Evolutionary conservation across 1,140 invertebrate species (phyloP).

Genomic region (Heliothis virescens): DNA sequence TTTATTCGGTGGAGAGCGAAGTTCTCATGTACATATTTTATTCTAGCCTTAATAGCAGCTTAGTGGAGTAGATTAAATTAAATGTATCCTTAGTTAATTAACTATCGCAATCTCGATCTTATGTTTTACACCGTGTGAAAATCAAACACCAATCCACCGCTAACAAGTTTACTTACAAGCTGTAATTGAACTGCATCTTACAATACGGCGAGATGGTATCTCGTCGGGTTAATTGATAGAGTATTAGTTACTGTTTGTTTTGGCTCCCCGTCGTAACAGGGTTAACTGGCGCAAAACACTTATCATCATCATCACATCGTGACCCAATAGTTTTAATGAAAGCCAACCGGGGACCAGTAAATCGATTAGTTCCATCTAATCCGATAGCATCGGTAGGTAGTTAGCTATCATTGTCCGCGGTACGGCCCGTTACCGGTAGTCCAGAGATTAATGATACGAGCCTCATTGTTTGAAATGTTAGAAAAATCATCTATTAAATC

Average conservation of each 20-base stretch:
- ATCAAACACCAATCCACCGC: slow-evolving; percentile 26
- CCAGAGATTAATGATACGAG: slow-evolving; percentile 72
- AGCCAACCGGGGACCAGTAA: slow-evolving; percentile 62
- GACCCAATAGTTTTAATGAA: slow-evolving; percentile 75
- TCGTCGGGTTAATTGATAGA: slow-evolving; percentile 38
- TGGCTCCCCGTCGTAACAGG: slow-evolving; percentile 37
- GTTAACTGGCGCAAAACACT: slow-evolving; percentile 58
- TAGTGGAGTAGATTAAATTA: neutral
- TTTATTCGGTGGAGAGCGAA: neutral
- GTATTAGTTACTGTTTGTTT: slow-evolving; percentile 46
- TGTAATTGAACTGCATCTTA: slow-evolving; percentile 40
- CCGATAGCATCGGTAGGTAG: slow-evolving; percentile 69
- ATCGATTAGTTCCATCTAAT: slow-evolving; percentile 75
- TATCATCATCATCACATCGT: slow-evolving; percentile 63
- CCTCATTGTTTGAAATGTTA: slow-evolving; percentile 74
- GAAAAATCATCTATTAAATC: slow-evolving; percentile 73
- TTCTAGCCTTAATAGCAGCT: neutral
- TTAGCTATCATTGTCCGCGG: slow-evolving; percentile 70
- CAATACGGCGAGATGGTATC: slow-evolving; percentile 28
- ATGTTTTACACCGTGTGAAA: slow-evolving; percentile 34
- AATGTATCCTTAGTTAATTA: slow-evolving; percentile 13
- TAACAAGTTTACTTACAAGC: slow-evolving; percentile 38
- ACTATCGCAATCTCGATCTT: slow-evolving; percentile 13
- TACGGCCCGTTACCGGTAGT: slow-evolving; percentile 70
- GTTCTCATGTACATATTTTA: neutral